Evolutionary conservation across 1,140 invertebrate genomes (phyloP).

Genomic region (Colletes gigas): DNA sequence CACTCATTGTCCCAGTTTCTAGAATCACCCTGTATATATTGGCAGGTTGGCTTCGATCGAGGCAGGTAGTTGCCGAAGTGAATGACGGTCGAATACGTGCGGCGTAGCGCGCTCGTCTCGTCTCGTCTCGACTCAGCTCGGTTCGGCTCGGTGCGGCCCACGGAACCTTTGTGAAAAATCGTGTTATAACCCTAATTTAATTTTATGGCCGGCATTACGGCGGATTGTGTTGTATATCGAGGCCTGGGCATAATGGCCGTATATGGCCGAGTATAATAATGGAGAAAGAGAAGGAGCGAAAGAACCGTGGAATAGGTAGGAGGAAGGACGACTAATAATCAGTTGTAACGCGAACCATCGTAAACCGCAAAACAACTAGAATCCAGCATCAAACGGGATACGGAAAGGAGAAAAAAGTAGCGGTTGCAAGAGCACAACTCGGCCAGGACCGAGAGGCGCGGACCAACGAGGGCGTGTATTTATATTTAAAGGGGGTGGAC

Average conservation of each 20-base stretch:
- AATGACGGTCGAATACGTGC: slow-evolving; percentile 68
- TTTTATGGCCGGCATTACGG: slow-evolving; percentile 80
- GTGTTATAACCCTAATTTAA: slow-evolving; percentile 82
- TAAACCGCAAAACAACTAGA: slow-evolving; percentile 80
- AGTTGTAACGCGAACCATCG: slow-evolving; percentile 80
- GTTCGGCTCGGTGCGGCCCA: slow-evolving; percentile 42
- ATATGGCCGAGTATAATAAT: slow-evolving; percentile 79
- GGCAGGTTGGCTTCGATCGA: slow-evolving; percentile 51
- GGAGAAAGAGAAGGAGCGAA: slow-evolving; percentile 62
- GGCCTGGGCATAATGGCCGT: slow-evolving; percentile 75
- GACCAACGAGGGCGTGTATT: slow-evolving; percentile 61
- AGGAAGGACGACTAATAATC: slow-evolving; percentile 77
- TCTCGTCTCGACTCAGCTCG: not conserved
- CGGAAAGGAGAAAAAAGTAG: slow-evolving; percentile 37
- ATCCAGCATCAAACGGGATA: slow-evolving; percentile 65
- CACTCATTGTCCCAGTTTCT: too few species aligned
- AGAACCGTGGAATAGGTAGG: slow-evolving; percentile 35
- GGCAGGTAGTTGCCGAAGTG: slow-evolving; percentile 55
- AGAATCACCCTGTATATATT: slow-evolving; percentile 32
- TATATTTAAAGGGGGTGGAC: slow-evolving; percentile 70
- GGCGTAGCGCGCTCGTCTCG: slow-evolving; percentile 4
- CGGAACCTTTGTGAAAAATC: slow-evolving; percentile 80
- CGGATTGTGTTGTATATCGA: slow-evolving; percentile 76
- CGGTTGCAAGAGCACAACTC: not conserved
- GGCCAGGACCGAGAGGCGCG: slow-evolving; percentile 14